Percentiles rank a stretch among this genome's conserved stretches.
Conservation (phyloP, 2,797 vertebrate genomes). For the Bucorvus abyssinicus region DNA sequence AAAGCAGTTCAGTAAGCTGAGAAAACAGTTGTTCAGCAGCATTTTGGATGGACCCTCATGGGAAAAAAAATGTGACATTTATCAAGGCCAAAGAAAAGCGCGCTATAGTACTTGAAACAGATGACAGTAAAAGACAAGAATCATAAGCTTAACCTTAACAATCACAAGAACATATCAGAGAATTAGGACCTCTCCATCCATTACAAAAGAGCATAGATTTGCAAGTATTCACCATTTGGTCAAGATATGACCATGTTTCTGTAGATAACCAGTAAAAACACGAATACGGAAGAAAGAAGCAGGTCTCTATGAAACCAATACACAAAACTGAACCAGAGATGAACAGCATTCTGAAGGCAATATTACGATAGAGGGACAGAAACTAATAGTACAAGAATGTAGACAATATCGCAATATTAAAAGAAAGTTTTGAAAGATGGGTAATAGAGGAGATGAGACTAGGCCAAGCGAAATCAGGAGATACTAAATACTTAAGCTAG, state of each 20-base stretch:
- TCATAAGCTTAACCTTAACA: neutral
- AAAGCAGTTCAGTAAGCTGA: neutral
- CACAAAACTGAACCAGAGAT: neutral
- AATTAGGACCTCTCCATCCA: neutral
- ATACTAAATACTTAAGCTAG: neutral
- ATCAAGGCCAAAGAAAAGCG: neutral
- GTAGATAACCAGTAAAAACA: neutral
- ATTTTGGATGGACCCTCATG: neutral
- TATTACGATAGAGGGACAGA: neutral
- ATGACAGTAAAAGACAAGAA: neutral
- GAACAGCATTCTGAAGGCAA: neutral
- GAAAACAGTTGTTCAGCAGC: neutral
- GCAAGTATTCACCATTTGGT: neutral
- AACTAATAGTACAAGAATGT: neutral
- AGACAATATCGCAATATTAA: neutral
- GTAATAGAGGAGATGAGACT: neutral
- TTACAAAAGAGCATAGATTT: neutral
- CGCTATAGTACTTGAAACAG: neutral
- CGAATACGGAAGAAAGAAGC: neutral
- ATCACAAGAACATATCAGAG: neutral
- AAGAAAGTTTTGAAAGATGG: neutral
- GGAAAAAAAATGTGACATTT: neutral
- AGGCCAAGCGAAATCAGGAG: neutral
- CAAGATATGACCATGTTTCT: neutral
- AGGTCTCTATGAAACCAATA: neutral